Evolutionary conservation across 1,140 invertebrate species (phyloP), one percentile per base, ranked within the genome.

Genomic region (Branchinecta lynchi): DNA sequence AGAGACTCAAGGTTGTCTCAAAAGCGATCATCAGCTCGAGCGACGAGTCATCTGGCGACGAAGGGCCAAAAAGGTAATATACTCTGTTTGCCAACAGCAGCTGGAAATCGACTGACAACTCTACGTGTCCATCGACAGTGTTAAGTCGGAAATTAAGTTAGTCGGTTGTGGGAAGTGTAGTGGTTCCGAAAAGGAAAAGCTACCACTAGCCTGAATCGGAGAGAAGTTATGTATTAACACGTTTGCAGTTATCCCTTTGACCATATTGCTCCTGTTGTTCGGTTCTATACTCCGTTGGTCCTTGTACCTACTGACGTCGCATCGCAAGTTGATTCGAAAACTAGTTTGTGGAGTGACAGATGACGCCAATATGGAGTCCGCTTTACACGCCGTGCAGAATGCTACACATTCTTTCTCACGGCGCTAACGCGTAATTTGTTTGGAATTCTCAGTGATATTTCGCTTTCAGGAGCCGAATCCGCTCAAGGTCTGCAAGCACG

Each of bases 1-100:
- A 93, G 76, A 88, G 91, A 66, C 82, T 86, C 20, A 88, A 90
- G 76, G 88, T 96, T 75, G 87, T 95, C 0, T 96, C 93, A 0
- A 97, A 96, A 79, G 93, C 90, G 72, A 93, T 91, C 0, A 96
- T 97, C 70, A 96, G 93, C 0, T 94, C 92, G 0, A 93, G 89
- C 74, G 92, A 95, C 75, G 81, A 79, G 7, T 92, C 90, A 0
- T 79, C 77, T 6, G 92, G 89, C 67, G 90, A 93, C 74, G 81
- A 83, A 65, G 80, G 81, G 70, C 82, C 83, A 71, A 83, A 83
- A 74, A 82, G 82, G 81, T 83, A 76, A 78, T 80, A 77, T 10
- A 60, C 44, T 8, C 12, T 8, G 7, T n/a, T 44, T 44, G 10
- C 17, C 20, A 46, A 44, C 12, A 66, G 20, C 65, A n/a, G 3